phyloP scores from a whole-genome alignment of 2,113 vertebrate genomes.

The Calidris pygmaea region DNA sequence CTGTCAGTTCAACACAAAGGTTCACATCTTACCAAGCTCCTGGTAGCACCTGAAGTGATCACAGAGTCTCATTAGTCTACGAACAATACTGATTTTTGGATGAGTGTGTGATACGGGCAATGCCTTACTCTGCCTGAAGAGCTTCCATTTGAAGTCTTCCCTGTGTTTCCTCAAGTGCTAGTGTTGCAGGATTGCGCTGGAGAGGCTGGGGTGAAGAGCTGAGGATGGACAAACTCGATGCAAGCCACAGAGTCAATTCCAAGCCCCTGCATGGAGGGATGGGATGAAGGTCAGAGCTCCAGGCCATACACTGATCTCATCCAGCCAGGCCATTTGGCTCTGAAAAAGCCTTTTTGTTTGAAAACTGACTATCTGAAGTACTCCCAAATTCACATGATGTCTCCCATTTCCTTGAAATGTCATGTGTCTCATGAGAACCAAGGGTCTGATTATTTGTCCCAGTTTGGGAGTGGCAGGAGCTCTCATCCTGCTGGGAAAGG shows the following conservation, averaged over 20 bases:
- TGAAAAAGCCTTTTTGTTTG: constrained; percentile 51
- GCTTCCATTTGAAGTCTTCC: background rate
- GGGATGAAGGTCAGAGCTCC: background rate
- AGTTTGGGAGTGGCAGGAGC: background rate
- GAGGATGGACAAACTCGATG: background rate
- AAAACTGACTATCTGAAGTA: background rate
- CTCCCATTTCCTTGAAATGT: constrained; percentile 10
- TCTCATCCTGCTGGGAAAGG: background rate
- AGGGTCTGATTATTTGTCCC: background rate
- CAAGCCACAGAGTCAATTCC: background rate
- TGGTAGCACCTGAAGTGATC: background rate
- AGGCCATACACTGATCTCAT: background rate
- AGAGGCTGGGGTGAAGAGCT: background rate
- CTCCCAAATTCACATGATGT: constrained; percentile 44
- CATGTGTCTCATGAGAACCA: constrained; percentile 21
- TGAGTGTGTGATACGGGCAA: background rate
- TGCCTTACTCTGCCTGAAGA: background rate
- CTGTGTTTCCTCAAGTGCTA: background rate
- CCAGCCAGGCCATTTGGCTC: background rate
- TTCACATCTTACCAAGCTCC: fast-evolving
- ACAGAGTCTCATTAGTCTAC: background rate
- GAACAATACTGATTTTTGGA: background rate
- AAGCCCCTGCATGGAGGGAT: background rate
- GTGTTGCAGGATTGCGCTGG: background rate
- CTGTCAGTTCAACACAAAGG: fast-evolving